phyloP scores from a whole-genome alignment of 2,888 invertebrate species.

The Melanostoma scalare region DNA sequence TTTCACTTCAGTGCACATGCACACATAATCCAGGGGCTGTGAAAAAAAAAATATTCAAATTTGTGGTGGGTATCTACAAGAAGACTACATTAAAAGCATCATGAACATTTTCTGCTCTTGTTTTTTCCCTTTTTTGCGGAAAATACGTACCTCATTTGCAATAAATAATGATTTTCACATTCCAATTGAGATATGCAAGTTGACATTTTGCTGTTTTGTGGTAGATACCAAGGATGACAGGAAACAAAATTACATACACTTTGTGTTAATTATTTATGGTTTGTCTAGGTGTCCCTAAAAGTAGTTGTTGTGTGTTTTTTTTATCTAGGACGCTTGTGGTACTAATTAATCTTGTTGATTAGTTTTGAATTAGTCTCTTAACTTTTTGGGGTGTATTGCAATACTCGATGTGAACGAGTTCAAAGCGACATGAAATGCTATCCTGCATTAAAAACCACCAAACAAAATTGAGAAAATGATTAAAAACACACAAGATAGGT shows the following conservation, averaged over 20 bases:
- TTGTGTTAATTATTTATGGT: not conserved
- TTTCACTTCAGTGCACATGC: slow-evolving; percentile 25
- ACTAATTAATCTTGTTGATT: too few relatives aligned
- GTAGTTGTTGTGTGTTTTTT: too few relatives aligned
- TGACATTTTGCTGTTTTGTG: slow-evolving; percentile 32
- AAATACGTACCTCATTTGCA: slow-evolving; percentile 61
- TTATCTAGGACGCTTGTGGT: too few relatives aligned
- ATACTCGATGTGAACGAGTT: too few relatives aligned
- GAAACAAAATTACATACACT: slow-evolving; percentile 40
- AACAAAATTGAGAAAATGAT: too few relatives aligned
- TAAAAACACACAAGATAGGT: too few relatives aligned
- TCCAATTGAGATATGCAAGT: slow-evolving; percentile 53
- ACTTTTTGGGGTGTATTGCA: too few relatives aligned
- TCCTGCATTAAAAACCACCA: too few relatives aligned
- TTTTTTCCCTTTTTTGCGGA: not conserved
- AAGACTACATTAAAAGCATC: slow-evolving; percentile 9
- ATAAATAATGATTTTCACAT: slow-evolving; percentile 71
- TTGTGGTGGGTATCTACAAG: slow-evolving; percentile 4
- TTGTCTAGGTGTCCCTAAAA: too few relatives aligned
- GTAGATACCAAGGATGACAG: slow-evolving; percentile 32
- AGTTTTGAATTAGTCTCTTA: too few relatives aligned
- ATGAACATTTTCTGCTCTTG: not conserved
- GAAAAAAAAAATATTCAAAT: not conserved
- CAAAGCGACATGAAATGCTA: too few relatives aligned
- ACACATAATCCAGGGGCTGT: not conserved